Conservation (phyloP, 30 jellyfish, hydroid and myxozoan genomes). For the Aurelia sp. region DNA sequence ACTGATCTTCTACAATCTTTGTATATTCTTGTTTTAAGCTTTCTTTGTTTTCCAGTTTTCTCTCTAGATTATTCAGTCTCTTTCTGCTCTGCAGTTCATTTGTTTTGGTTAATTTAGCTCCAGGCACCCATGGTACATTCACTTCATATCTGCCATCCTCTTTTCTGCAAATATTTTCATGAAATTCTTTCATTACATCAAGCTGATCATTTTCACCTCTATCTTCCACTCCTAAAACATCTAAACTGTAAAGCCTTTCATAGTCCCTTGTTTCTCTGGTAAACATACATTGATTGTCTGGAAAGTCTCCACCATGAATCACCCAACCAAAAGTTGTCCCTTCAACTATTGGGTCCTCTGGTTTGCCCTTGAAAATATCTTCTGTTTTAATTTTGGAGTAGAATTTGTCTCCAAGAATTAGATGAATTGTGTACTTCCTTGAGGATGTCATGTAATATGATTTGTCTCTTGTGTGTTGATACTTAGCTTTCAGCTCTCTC, state of each 20-base stretch:
- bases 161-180: constrained; percentile 15
- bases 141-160: constrained; percentile 47
- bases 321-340: constrained; percentile 52
- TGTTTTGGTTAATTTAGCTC: neutral
- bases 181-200: constrained; percentile 10
- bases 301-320: constrained; percentile 48
- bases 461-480: constrained; percentile 13
- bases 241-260: constrained; percentile 16
- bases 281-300: constrained; percentile 12
- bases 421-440: constrained; percentile 25
- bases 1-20: constrained; percentile 8
- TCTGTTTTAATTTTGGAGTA: constrained; percentile 6
- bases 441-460: constrained; percentile 15
- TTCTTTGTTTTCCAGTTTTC: constrained; percentile 2
- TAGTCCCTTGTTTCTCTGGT: constrained; percentile 11
- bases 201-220: constrained; percentile 40
- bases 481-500: constrained; percentile 14
- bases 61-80: constrained; percentile 8
- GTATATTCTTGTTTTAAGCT: constrained; percentile 8
- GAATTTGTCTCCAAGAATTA: constrained; percentile 33
- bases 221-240: constrained; percentile 28
- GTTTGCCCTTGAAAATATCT: constrained; percentile 15
- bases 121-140: constrained; percentile 37
- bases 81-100: constrained; percentile 20
- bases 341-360: constrained; percentile 35